phyloP scores from a whole-genome alignment of 2,113 vertebrate genomes.

The Megalops atlanticus region DNA sequence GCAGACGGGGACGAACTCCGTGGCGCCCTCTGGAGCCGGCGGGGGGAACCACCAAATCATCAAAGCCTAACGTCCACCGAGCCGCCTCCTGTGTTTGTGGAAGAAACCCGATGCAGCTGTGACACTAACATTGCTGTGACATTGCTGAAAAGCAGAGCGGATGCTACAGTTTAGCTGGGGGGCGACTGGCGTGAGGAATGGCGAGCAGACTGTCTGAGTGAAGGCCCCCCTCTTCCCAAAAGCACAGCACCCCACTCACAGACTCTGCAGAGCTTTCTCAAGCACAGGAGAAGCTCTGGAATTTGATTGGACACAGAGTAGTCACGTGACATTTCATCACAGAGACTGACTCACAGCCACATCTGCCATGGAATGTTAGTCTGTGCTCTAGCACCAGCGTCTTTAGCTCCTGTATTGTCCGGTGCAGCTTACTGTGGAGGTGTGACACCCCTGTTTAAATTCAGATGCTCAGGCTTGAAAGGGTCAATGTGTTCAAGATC shows the following conservation, averaged over 20 bases:
- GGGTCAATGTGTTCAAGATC: not conserved
- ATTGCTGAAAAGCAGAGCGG: not conserved
- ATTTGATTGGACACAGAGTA: not conserved
- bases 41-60: conserved; percentile 70
- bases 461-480: not conserved
- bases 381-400: not conserved
- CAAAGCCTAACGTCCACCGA: conserved; percentile 48
- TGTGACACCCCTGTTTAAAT: not conserved
- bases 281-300: not conserved
- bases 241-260: too few relatives aligned
- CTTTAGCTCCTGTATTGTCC: not conserved
- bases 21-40: conserved; percentile 60
- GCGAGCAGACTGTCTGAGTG: not conserved
- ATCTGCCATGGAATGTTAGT: not conserved
- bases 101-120: not conserved
- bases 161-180: not conserved
- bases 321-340: not conserved
- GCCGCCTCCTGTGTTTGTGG: not conserved
- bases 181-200: not conserved
- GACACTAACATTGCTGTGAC: not conserved
- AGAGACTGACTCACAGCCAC: not conserved
- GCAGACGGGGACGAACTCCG: conserved; percentile 67
- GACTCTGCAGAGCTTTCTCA: too few relatives aligned
- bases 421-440: not conserved
- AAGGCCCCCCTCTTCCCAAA: too few relatives aligned